Percentiles rank a stretch among this genome's conserved stretches.
phyloP scores from a whole-genome alignment of 2,113 vertebrate genomes.

The Hiodon alosoides region DNA sequence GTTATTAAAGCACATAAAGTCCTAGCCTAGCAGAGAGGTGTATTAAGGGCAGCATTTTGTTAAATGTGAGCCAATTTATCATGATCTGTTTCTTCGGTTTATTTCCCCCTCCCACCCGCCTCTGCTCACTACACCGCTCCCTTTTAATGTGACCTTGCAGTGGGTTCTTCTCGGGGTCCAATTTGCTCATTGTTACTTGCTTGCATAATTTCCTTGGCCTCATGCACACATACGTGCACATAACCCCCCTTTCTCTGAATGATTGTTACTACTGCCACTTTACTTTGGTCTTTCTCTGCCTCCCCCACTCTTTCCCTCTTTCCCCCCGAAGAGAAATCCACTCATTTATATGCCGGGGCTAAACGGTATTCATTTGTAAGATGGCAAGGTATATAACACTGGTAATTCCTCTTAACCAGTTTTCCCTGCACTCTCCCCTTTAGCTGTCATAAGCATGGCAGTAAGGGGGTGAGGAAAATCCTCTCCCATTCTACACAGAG shows the following conservation, averaged over 20 bases:
- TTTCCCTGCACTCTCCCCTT: conserved; percentile 65
- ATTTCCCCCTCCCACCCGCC: conserved; percentile 62
- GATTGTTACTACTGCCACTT: conserved; percentile 36
- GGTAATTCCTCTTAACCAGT: conserved; percentile 85
- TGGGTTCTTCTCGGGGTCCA: conserved; percentile 73
- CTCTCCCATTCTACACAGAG: conserved; percentile 74
- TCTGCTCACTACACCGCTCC: conserved; percentile 66
- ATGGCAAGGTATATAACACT: conserved; percentile 71
- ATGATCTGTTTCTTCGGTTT: conserved; percentile 77
- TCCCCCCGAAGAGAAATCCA: conserved; percentile 66
- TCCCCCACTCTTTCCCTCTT: conserved; percentile 39
- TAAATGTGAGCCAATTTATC: conserved; percentile 95
- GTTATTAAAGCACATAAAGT: conserved; percentile 53
- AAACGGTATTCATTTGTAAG: conserved; percentile 79
- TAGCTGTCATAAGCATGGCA: conserved; percentile 90
- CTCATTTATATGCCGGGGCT: conserved; percentile 84
- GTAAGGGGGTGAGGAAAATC: conserved; percentile 83
- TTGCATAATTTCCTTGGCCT: conserved; percentile 84
- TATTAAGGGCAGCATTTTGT: conserved; percentile 92
- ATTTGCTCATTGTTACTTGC: conserved; percentile 89
- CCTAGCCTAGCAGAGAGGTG: conserved; percentile 52
- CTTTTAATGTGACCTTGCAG: conserved; percentile 82
- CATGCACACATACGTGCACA: conserved; percentile 30
- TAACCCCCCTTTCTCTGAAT: conserved; percentile 23
- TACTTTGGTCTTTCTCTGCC: conserved; percentile 35